Evolutionary conservation across 2,888 invertebrate genomes (phyloP).

Genomic region (Eupithecia dodoneata): DNA sequence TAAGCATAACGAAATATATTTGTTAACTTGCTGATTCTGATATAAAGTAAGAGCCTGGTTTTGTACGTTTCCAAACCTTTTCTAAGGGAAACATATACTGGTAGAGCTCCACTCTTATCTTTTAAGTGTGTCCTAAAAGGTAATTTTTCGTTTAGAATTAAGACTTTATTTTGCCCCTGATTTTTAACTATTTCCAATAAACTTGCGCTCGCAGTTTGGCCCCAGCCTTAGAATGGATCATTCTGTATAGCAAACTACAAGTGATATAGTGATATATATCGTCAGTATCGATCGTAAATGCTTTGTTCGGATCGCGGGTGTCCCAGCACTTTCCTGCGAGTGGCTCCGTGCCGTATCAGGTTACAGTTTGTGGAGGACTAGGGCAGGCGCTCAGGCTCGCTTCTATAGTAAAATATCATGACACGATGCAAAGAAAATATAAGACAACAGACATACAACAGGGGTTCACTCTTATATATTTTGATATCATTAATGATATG

Average conservation of each 20-base stretch:
- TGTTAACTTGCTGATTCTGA: too few relatives aligned
- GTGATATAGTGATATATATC: conserved; percentile 1
- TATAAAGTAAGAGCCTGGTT: background rate
- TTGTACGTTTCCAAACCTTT: background rate
- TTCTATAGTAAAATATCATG: background rate
- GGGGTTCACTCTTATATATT: too few relatives aligned
- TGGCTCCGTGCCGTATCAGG: conserved; percentile 31
- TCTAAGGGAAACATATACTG: background rate
- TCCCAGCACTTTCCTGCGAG: conserved; percentile 17
- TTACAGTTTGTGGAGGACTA: conserved; percentile 15
- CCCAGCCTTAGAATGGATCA: background rate
- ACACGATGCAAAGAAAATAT: background rate
- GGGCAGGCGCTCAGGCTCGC: background rate
- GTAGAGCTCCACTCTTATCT: too few relatives aligned
- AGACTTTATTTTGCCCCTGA: background rate
- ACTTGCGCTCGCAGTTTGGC: too few relatives aligned
- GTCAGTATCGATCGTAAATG: conserved; percentile 36
- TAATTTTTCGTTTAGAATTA: background rate
- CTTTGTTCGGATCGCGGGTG: conserved; percentile 42
- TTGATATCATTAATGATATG: too few relatives aligned
- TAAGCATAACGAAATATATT: too few relatives aligned
- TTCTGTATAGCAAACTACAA: background rate
- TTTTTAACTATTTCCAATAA: background rate
- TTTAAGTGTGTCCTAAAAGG: too few relatives aligned
- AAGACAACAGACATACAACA: background rate